A percentile compares a stretch with the other conserved stretches of the same genome.
Evolutionary conservation across 35 echinoderm and acorn worm genomes (phyloP).

Genomic region (Ptychodera flava): DNA sequence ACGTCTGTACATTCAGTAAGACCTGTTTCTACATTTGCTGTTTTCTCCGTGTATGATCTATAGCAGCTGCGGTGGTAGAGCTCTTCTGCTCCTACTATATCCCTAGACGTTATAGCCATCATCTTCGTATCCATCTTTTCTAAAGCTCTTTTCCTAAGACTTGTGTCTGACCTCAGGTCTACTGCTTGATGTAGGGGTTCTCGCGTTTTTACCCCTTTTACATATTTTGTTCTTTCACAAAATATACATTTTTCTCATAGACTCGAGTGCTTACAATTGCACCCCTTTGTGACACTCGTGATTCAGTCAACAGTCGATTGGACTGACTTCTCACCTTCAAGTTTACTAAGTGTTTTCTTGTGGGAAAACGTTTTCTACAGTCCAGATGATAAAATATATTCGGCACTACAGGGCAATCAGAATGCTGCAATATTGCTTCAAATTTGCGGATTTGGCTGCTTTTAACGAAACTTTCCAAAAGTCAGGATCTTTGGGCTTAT

Average conservation of each 20-base stretch:
- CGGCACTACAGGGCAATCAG: background rate
- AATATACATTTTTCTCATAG: background rate
- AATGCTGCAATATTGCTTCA: background rate
- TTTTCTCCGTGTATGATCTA: background rate
- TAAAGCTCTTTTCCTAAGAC: too few species aligned
- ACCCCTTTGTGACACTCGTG: background rate
- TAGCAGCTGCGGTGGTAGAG: background rate
- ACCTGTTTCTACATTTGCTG: too few species aligned
- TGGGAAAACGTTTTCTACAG: background rate
- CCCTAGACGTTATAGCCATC: background rate
- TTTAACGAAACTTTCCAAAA: background rate
- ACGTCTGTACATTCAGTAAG: too few species aligned
- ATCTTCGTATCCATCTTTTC: background rate
- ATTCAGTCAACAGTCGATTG: background rate
- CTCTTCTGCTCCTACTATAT: background rate
- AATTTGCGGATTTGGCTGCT: background rate
- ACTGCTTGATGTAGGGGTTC: background rate
- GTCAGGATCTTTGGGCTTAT: background rate
- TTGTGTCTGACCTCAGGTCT: background rate
- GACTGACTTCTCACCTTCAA: background rate
- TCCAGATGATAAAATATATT: background rate
- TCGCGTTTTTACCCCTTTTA: background rate
- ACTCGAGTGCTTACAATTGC: background rate
- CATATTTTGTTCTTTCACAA: background rate
- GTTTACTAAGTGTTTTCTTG: background rate